Percentiles rank a stretch among this genome's conserved stretches.
phyloP scores from a whole-genome alignment of 2,797 vertebrate genomes.

The Onychomys leucogaster region DNA sequence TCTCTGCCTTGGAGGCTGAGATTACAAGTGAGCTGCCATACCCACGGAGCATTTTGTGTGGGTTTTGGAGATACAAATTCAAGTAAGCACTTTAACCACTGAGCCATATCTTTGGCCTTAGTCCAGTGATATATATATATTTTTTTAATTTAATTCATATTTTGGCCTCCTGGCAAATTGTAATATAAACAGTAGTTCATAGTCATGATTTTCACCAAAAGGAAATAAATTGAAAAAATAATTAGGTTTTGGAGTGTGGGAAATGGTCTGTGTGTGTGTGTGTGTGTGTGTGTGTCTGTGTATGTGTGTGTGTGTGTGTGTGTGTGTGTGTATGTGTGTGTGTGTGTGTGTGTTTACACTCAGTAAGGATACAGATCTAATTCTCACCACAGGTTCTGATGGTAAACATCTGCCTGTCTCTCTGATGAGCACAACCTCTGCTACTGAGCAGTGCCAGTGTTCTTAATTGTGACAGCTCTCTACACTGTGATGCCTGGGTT shows the following conservation, averaged over 20 bases:
- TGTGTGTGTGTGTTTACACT: neutral
- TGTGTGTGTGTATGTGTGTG: neutral
- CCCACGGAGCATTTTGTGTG: neutral
- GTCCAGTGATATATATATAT: neutral
- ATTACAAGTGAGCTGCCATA: neutral
- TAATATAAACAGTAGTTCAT: slow-evolving; percentile 36
- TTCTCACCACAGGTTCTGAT: neutral
- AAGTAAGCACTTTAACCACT: neutral
- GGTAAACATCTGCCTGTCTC: neutral
- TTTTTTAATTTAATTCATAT: neutral
- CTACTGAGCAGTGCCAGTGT: neutral
- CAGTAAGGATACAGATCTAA: neutral
- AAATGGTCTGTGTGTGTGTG: neutral
- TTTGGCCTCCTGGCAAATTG: neutral
- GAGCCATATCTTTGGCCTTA: no score
- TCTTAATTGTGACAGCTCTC: neutral
- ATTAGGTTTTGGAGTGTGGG: neutral
- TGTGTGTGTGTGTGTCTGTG: neutral
- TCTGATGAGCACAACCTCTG: neutral
- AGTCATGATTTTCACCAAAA: slow-evolving; percentile 46
- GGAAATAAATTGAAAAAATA: neutral
- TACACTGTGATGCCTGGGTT: neutral
- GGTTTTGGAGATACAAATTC: neutral
- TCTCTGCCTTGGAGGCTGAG: neutral
- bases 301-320: neutral